Evolutionary conservation across 2,797 vertebrate genomes (phyloP).

Genomic region (Apogon hyalosoma): DNA sequence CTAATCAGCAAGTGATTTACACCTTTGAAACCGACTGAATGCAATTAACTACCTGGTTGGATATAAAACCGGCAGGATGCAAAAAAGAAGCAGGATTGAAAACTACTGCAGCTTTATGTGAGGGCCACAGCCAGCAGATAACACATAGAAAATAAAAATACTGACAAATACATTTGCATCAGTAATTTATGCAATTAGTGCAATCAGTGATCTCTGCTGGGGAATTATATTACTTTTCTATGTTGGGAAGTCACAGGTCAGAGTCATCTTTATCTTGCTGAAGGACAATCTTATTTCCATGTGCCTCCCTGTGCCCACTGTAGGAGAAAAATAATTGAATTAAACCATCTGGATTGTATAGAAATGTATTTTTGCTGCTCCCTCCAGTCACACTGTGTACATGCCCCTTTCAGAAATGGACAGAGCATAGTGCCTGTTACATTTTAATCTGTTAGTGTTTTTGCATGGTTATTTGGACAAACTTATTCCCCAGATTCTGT

Average conservation of each 20-base stretch:
- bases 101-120: background rate
- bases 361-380: background rate
- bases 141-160: conserved; percentile 13
- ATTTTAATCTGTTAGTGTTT: conserved; percentile 8
- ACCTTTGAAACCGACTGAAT: conserved; percentile 27
- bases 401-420: background rate
- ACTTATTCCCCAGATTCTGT: conserved; percentile 11
- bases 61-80: conserved; percentile 55
- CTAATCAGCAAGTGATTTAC: conserved; percentile 49
- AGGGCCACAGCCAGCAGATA: background rate
- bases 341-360: background rate
- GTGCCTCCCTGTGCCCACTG: background rate
- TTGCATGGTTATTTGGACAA: background rate
- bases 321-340: conserved; percentile 1
- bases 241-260: conserved; percentile 20
- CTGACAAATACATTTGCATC: background rate
- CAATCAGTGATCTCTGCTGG: background rate
- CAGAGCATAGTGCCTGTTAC: conserved; percentile 3
- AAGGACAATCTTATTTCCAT: background rate
- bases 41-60: conserved; percentile 57
- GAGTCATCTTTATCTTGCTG: conserved; percentile 12
- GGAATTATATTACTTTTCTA: background rate
- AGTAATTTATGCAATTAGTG: conserved; percentile 1
- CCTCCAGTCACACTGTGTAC: conserved; percentile 3
- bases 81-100: conserved; percentile 6